Evolutionary conservation across 2,113 vertebrate genomes (phyloP), one percentile per base, ranked within the genome.

Genomic region (Rhizomys pruinosus): DNA sequence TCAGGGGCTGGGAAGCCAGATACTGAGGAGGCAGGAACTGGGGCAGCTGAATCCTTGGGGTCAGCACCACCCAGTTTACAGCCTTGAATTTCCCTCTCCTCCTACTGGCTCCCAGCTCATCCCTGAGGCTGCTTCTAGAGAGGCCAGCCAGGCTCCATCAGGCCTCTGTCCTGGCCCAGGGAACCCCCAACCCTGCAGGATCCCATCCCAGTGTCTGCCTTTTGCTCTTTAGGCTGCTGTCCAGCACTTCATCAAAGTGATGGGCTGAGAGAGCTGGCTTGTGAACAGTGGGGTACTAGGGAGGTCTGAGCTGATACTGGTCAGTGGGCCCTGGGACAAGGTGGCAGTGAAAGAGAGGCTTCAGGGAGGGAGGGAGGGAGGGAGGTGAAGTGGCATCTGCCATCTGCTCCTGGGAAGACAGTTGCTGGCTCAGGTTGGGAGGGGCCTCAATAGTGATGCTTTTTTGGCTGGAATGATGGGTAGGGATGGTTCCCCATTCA

Each of bases 401-500:
- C 92, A 95, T 94, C 95, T 95, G 95, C 82, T 93, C 64, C 57
- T 78, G 73, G 64, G 81, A 87, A 68, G 81, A 69, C 87, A 81
- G 55, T 93, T 88, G 92, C 91, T 74, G 13, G 22, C 79, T 90
- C 44, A 39, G 89, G 64, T 88, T 2, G 23, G 80, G 88, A 96
- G 94, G 84, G 84, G 87, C 84, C 34, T 66, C 72, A 66, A 64
- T 11, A 52, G 69, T 80, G 71, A 78, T 90, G 64, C 32, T 88
- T 81, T 79, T 74, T 87, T 64, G 84, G 76, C 66, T 77, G 57
- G 32, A 82, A 89, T 42, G 59, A 89, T 2, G 37, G 7, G 13
- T 80, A n/a, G 37, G 27, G n/a, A 55, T 44, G 63, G 52, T 84
- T 37, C 59, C 25, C n/a, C 32, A 73, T 7, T 37, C 61, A 79